Conservation (phyloP, 2,888 invertebrate species). For the Leucania comma region DNA sequence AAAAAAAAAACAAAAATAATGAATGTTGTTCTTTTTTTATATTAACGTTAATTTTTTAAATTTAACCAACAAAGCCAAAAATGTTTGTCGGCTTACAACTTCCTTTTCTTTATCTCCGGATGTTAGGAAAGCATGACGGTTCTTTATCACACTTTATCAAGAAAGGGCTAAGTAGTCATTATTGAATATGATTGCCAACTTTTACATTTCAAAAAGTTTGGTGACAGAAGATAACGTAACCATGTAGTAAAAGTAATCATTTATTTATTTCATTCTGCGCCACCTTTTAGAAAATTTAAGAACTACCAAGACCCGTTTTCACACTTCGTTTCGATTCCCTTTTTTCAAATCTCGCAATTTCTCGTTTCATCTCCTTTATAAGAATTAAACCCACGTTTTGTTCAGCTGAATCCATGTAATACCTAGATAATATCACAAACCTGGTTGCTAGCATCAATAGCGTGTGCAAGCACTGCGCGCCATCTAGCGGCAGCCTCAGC, state of each 20-base stretch:
- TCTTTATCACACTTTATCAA: constrained; percentile 37
- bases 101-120: constrained; percentile 16
- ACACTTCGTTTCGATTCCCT: too few relatives aligned
- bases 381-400: neutral
- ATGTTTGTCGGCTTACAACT: neutral
- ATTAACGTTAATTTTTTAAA: neutral
- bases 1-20: too few relatives aligned
- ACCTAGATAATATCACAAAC: constrained; percentile 73
- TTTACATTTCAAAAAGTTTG: constrained; percentile 32
- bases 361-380: neutral
- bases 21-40: too few relatives aligned
- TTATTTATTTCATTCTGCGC: constrained; percentile 9
- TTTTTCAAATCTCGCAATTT: neutral
- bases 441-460: constrained; percentile 94
- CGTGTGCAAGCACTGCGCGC: constrained; percentile 94
- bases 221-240: constrained; percentile 19
- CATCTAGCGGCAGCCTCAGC: constrained; percentile 94
- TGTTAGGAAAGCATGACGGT: constrained; percentile 12
- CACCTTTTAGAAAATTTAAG: constrained; percentile 44
- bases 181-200: constrained; percentile 24
- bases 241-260: neutral
- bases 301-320: neutral
- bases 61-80: neutral
- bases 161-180: constrained; percentile 30
- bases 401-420: neutral